phyloP scores from a whole-genome alignment of 2,113 vertebrate species.

The Gadus macrocephalus region DNA sequence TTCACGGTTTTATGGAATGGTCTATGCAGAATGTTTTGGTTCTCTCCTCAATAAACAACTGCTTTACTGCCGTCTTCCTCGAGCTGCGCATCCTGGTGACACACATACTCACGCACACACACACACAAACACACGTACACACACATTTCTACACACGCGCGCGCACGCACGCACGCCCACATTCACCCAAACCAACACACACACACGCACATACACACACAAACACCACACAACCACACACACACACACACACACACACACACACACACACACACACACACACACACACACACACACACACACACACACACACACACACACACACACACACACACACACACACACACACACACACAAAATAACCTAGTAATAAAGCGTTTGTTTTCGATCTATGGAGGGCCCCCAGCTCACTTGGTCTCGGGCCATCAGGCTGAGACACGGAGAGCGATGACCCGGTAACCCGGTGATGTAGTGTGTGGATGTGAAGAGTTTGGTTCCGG shows the following conservation, averaged over 20 bases:
- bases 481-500: conserved; percentile 1
- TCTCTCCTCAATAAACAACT: conserved; percentile 3
- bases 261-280: too few species aligned
- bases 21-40: neutral
- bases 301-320: too few species aligned
- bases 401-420: conserved; percentile 4
- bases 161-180: too few species aligned
- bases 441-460: conserved; percentile 12
- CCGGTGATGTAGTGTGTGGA: neutral
- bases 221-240: accelerated
- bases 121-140: too few species aligned
- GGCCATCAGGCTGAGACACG: neutral
- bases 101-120: too few species aligned
- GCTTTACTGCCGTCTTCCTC: conserved; percentile 15
- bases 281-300: neutral
- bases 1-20: neutral
- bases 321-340: too few species aligned
- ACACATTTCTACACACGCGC: too few species aligned
- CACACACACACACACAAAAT: too few species aligned
- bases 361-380: too few species aligned
- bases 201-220: too few species aligned
- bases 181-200: too few species aligned
- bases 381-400: neutral
- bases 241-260: neutral
- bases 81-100: neutral